Evolutionary conservation across 1,140 invertebrate genomes (phyloP).

Genomic region (Cecropterus lyciades): DNA sequence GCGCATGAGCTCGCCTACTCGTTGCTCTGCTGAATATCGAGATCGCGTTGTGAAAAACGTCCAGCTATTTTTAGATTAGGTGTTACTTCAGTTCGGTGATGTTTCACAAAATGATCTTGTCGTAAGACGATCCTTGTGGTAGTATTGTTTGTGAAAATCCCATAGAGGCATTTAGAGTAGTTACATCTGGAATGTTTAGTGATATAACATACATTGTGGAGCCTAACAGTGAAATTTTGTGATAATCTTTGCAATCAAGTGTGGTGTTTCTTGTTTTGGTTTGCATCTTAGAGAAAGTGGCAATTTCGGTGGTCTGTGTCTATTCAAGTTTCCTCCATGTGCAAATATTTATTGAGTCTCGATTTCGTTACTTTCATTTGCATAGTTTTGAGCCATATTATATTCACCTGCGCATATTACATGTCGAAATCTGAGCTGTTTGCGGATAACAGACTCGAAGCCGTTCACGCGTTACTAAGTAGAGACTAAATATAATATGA

Average conservation of each 20-base stretch:
- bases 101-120: constrained; percentile 36
- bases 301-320: constrained; percentile 39
- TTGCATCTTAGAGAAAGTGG: constrained; percentile 55
- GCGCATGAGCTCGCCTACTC: constrained; percentile 54
- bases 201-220: constrained; percentile 1
- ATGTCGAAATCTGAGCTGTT: constrained; percentile 27
- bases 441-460: constrained; percentile 20
- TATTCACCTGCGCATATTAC: constrained; percentile 33
- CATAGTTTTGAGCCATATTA: constrained; percentile 38
- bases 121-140: constrained; percentile 21
- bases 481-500: constrained; percentile 1
- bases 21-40: constrained; percentile 65
- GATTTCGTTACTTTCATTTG: constrained; percentile 44
- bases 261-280: constrained; percentile 37
- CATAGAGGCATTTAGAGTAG: background rate
- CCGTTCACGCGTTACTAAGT: constrained; percentile 22
- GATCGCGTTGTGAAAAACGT: constrained; percentile 65
- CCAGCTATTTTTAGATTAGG: constrained; percentile 60
- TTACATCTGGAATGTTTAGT: background rate
- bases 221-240: constrained; percentile 9
- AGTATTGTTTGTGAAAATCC: background rate
- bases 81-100: constrained; percentile 50
- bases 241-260: constrained; percentile 7
- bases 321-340: constrained; percentile 43
- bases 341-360: constrained; percentile 47